Evolutionary conservation across 2,888 invertebrate species (phyloP).

Genomic region (Rambutsinella grinnellia): DNA sequence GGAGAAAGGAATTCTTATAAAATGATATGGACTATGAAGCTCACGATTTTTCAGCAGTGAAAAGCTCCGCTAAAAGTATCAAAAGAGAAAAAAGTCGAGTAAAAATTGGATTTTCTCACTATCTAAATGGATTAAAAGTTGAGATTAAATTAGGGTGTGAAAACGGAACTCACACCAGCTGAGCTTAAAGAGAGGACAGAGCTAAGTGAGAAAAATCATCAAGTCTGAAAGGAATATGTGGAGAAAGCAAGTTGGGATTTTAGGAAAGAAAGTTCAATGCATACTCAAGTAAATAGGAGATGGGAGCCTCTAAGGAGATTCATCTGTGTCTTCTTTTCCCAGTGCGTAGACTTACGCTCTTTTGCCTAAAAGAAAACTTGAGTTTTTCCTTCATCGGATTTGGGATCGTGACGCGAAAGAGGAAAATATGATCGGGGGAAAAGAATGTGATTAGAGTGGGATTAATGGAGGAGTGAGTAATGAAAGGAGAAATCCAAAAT

Average conservation of each 20-base stretch:
- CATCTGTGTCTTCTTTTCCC: constrained; percentile 12
- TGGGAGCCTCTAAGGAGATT: constrained; percentile 1
- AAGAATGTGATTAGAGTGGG: no score
- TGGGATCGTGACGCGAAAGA: no score
- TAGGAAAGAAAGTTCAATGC: not conserved
- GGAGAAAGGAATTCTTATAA: no score
- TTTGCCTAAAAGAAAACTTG: no score
- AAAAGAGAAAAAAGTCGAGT: no score
- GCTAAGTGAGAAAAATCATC: not conserved
- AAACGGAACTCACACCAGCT: constrained; percentile 27
- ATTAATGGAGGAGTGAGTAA: no score
- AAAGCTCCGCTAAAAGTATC: no score
- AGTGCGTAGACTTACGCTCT: not conserved
- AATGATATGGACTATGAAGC: no score
- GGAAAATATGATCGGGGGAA: no score
- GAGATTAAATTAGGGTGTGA: constrained; percentile 47
- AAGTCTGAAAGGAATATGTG: not conserved
- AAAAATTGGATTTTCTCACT: constrained; percentile 42
- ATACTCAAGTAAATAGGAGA: not conserved
- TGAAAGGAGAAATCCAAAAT: no score
- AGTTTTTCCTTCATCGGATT: no score
- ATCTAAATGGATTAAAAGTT: constrained; percentile 51
- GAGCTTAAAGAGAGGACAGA: not conserved
- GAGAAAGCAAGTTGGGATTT: not conserved
- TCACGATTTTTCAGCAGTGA: no score